Percentiles rank a stretch among this genome's conserved stretches.
These are phyloP conservation scores for Lepidiolamprologus cunningtoni DNA, from an alignment of 2,113 vertebrate species.

Conservation along the genomic window DNA sequence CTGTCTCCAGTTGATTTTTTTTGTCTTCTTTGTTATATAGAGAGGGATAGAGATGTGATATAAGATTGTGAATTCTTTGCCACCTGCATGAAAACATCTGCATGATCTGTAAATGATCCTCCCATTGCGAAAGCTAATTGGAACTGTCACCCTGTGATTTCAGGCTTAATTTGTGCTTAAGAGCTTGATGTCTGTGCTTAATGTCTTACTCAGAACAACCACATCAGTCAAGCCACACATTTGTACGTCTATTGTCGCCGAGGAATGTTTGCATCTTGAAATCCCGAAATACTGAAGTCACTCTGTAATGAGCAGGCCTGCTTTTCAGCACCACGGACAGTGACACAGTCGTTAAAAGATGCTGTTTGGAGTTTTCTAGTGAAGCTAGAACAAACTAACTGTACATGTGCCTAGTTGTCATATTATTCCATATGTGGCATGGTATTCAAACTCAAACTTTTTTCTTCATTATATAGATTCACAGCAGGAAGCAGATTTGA, in stretches of 20 bases:
- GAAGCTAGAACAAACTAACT: neutral
- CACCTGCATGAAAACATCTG: neutral
- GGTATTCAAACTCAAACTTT: neutral
- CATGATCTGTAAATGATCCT: neutral
- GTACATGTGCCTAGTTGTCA: rapidly evolving
- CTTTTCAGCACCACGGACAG: neutral
- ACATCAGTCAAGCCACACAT: neutral
- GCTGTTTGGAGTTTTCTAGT: neutral
- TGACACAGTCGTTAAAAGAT: neutral
- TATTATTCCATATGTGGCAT: neutral
- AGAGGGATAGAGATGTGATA: neutral
- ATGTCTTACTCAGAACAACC: neutral
- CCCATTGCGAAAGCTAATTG: neutral
- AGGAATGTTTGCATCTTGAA: neutral
- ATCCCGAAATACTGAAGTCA: neutral
- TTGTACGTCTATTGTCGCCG: neutral
- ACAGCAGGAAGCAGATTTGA: neutral
- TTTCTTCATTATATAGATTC: neutral
- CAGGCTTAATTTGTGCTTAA: constrained; percentile 3
- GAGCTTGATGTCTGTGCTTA: constrained; percentile 1
- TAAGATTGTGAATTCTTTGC: neutral
- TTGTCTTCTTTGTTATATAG: neutral
- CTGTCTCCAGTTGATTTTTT: neutral
- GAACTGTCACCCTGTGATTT: constrained; percentile 5
- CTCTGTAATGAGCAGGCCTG: neutral